Evolutionary conservation across 2,797 vertebrate species (phyloP).

Genomic region (Gambusia yucatana): DNA sequence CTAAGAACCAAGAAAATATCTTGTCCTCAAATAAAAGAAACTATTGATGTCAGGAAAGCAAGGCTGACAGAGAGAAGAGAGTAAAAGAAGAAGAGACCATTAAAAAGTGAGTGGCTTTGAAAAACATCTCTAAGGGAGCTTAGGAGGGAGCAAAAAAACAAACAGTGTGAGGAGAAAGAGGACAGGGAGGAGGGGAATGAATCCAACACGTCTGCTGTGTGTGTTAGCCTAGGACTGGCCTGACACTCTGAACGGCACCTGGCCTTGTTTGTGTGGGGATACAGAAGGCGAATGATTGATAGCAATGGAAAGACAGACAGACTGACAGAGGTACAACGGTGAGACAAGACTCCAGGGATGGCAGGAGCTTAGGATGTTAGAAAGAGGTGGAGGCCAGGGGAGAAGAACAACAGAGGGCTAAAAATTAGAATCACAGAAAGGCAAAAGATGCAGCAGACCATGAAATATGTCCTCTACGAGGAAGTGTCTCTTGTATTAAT

Average conservation of each 20-base stretch:
- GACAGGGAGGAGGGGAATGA: neutral
- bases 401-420: conserved; percentile 25
- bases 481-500: neutral
- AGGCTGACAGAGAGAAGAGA: neutral
- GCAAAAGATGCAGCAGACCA: neutral
- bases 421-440: conserved; percentile 5
- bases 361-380: conserved; percentile 27
- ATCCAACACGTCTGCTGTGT: conserved; percentile 9
- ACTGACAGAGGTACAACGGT: neutral
- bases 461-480: neutral
- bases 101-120: conserved; percentile 23
- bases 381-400: conserved; percentile 4
- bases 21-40: conserved; percentile 8
- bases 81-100: neutral
- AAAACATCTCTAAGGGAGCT: conserved; percentile 14
- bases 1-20: conserved; percentile 6
- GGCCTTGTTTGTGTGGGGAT: conserved; percentile 39
- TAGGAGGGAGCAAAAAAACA: conserved; percentile 3
- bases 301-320: neutral
- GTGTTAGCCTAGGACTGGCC: conserved; percentile 20
- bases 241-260: conserved; percentile 12
- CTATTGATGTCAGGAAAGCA: conserved; percentile 10
- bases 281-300: neutral
- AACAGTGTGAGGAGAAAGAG: conserved; percentile 5
- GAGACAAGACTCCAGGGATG: conserved; percentile 37